phyloP scores from a whole-genome alignment of 53 echinoderm and acorn worm species.

The Holothuria leucospilota region DNA sequence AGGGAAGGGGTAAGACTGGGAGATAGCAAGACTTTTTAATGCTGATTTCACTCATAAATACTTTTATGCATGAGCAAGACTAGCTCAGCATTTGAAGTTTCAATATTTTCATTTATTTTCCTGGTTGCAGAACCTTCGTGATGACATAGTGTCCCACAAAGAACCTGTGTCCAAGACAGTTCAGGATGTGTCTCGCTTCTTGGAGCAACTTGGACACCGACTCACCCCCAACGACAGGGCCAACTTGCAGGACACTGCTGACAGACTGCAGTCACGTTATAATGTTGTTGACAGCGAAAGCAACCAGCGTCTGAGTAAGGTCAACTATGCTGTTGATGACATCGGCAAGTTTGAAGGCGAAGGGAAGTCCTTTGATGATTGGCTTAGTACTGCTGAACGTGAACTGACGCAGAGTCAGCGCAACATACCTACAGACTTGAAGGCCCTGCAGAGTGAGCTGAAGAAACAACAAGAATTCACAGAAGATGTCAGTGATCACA shows the following conservation, averaged over 20 bases:
- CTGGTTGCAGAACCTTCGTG: constrained; percentile 61
- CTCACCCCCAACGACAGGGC: constrained; percentile 73
- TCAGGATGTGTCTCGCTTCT: constrained; percentile 76
- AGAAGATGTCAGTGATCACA: constrained; percentile 94
- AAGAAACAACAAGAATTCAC: constrained; percentile 79
- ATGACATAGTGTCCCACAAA: constrained; percentile 85
- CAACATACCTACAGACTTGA: constrained; percentile 78
- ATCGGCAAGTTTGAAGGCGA: constrained; percentile 89
- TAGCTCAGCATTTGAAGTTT: background rate
- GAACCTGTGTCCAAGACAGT: constrained; percentile 73
- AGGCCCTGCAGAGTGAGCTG: constrained; percentile 70
- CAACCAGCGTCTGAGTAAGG: constrained; percentile 76
- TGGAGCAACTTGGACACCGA: constrained; percentile 73
- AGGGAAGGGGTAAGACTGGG: background rate
- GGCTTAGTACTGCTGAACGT: constrained; percentile 72
- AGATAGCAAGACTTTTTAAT: background rate
- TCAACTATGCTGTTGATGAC: constrained; percentile 77
- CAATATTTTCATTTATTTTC: background rate
- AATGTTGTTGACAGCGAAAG: constrained; percentile 59
- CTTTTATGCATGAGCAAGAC: background rate
- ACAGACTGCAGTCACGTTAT: constrained; percentile 76
- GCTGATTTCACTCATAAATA: background rate
- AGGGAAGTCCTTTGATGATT: constrained; percentile 70
- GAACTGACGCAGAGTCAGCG: constrained; percentile 66
- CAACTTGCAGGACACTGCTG: constrained; percentile 66